A percentile compares a stretch with the other conserved stretches of the same genome.
Evolutionary conservation across 2,113 vertebrate genomes (phyloP).

Genomic region (Phaethornis superciliosus): DNA sequence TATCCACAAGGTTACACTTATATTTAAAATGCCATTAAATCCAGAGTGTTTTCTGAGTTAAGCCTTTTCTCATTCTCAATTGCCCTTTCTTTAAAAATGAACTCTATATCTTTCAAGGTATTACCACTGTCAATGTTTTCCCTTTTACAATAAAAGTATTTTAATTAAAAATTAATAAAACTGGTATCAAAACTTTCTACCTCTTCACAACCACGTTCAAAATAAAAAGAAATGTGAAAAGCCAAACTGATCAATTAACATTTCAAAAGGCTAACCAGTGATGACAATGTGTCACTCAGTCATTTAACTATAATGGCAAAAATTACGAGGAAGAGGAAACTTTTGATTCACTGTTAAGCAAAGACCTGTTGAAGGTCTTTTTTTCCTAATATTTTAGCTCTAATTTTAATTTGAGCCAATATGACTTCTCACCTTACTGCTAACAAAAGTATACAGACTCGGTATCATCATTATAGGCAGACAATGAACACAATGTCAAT

Average conservation of each 20-base stretch:
- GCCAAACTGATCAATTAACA: not conserved
- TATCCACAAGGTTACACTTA: not conserved
- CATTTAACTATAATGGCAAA: slow-evolving; percentile 8
- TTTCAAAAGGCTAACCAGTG: slow-evolving; percentile 6
- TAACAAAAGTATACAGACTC: not conserved
- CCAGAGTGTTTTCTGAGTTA: not conserved
- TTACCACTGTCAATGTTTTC: not conserved
- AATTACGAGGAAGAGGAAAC: not conserved
- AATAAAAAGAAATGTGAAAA: not conserved
- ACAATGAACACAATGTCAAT: not conserved
- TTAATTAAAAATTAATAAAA: slow-evolving; percentile 1
- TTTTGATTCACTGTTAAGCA: not conserved
- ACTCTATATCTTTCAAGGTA: not conserved
- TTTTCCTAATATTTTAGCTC: not conserved
- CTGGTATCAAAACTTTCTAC: not conserved
- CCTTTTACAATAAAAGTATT: not conserved
- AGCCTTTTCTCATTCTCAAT: not conserved
- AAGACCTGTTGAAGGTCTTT: not conserved
- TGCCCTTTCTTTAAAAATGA: not conserved
- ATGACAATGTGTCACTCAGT: not conserved
- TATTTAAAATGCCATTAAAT: slow-evolving; percentile 34
- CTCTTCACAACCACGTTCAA: not conserved
- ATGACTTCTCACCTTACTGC: not conserved
- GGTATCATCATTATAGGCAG: not conserved
- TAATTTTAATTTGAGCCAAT: not conserved